Conservation (phyloP, 2,113 vertebrate genomes). For the Alectura lathami region DNA sequence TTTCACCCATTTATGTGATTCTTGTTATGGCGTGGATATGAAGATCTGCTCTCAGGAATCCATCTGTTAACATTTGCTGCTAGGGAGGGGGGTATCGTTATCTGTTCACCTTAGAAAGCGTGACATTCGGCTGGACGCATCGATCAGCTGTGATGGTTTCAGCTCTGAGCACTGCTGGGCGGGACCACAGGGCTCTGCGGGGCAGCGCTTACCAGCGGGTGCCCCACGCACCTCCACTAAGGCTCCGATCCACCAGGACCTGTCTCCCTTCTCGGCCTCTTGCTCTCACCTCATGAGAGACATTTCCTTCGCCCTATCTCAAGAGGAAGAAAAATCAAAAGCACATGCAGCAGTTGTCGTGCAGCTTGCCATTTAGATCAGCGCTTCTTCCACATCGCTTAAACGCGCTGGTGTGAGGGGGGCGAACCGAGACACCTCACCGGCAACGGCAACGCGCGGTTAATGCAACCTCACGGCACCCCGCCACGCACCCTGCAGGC, state of each 20-base stretch:
- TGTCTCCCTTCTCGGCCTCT: neutral
- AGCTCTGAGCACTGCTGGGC: neutral
- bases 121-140: neutral
- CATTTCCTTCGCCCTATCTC: neutral
- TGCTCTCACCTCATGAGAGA: neutral
- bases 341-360: accelerated
- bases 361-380: neutral
- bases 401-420: neutral
- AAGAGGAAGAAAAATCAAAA: neutral
- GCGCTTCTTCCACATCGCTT: neutral
- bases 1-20: neutral
- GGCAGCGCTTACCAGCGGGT: neutral
- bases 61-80: neutral
- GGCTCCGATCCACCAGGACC: neutral
- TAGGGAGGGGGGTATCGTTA: neutral
- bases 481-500: neutral
- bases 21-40: neutral
- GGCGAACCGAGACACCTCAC: neutral
- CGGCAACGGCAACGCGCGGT: neutral
- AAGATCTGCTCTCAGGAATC: neutral
- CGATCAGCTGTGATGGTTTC: neutral
- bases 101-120: neutral
- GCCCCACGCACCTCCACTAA: neutral
- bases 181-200: too few relatives aligned
- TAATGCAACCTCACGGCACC: neutral